These are phyloP conservation scores for Anadara kagoshimensis DNA, from an alignment of 1,140 invertebrate genomes.

Conservation along the genomic window DNA sequence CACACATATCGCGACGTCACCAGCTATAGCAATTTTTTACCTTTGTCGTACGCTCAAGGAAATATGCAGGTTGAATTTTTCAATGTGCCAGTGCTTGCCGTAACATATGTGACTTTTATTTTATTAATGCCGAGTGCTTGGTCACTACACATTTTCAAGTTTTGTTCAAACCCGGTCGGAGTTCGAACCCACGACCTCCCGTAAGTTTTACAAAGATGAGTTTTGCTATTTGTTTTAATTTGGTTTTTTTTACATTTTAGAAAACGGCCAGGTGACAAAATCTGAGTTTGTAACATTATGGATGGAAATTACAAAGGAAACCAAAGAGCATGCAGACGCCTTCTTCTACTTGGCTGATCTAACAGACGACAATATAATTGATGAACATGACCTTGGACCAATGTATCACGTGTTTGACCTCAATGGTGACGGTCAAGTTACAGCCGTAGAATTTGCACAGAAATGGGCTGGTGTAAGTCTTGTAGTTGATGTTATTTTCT, in stretches of 20 bases:
- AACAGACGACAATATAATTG: slow-evolving; percentile 50
- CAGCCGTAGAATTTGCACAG: slow-evolving; percentile 43
- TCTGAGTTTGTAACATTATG: slow-evolving; percentile 52
- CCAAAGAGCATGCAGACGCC: slow-evolving; percentile 48
- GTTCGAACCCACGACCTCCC: no score
- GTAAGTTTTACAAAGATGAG: background rate
- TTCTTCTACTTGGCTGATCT: slow-evolving; percentile 61
- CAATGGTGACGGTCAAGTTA: slow-evolving; percentile 50
- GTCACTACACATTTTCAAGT: no score
- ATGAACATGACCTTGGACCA: slow-evolving; percentile 40
- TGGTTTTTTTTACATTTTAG: slow-evolving; percentile 23
- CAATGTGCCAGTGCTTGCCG: no score
- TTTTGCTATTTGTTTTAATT: background rate
- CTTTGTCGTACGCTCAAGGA: no score
- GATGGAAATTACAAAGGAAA: slow-evolving; percentile 50
- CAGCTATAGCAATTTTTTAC: no score
- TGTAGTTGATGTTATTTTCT: no score
- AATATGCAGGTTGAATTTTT: no score
- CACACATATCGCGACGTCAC: no score
- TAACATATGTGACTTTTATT: no score
- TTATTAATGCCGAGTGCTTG: no score
- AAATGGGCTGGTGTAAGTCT: slow-evolving; percentile 52
- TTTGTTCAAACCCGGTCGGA: no score
- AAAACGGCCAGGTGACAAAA: slow-evolving; percentile 49
- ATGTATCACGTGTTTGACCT: slow-evolving; percentile 55